Evolutionary conservation across 2,797 vertebrate species (phyloP).

Genomic region (Rousettus madagascariensis): DNA sequence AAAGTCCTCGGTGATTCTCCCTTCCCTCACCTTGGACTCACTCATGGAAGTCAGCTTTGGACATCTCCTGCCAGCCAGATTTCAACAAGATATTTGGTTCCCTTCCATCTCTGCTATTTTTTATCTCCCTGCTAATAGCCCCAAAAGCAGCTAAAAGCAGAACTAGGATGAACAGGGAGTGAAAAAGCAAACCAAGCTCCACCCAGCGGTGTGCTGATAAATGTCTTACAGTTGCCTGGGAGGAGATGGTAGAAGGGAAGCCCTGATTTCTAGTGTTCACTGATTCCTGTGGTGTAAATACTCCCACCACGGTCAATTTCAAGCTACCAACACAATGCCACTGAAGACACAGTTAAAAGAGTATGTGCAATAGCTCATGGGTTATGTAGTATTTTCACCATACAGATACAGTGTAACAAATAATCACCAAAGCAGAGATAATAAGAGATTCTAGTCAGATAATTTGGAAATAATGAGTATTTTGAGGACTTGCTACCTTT

Average conservation of each 20-base stretch:
- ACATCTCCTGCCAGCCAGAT: not conserved
- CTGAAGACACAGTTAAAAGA: accelerated
- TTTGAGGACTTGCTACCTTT: not conserved
- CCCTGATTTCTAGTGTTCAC: not conserved
- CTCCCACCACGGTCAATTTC: not conserved
- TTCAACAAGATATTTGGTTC: no score
- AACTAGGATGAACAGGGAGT: not conserved
- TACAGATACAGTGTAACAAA: not conserved
- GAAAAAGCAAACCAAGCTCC: not conserved
- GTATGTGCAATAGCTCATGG: accelerated
- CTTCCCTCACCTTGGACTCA: accelerated
- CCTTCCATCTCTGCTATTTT: not conserved
- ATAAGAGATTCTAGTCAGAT: not conserved
- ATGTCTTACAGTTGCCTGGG: accelerated
- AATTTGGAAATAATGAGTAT: not conserved
- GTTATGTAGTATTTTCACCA: accelerated
- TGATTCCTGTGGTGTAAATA: not conserved
- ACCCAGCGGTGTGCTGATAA: not conserved
- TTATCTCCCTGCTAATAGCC: not conserved
- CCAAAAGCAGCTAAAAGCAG: not conserved
- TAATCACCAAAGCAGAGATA: not conserved
- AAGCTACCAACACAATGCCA: not conserved
- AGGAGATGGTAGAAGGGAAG: not conserved
- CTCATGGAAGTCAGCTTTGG: not conserved
- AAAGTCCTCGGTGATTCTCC: not conserved